These are phyloP conservation scores for Tragelaphus scriptus DNA, from an alignment of 2,113 vertebrate genomes.

Conservation along the genomic window DNA sequence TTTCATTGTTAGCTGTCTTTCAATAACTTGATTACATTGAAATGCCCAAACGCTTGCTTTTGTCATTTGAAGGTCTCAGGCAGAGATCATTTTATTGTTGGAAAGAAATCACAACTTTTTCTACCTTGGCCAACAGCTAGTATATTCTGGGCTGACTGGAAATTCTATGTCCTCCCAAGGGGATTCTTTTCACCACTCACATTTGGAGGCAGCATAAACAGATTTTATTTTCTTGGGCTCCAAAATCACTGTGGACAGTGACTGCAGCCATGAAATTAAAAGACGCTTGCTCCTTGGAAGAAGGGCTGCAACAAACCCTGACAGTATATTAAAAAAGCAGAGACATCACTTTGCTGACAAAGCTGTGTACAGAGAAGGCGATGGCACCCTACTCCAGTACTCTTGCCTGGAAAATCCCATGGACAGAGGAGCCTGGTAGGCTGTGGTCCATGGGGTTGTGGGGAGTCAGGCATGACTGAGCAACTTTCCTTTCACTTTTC, in stretches of 20 bases:
- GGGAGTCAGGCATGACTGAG: too few species aligned
- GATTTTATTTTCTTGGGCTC: not conserved
- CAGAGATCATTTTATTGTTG: not conserved
- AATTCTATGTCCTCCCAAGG: not conserved
- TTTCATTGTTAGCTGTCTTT: constrained; percentile 21
- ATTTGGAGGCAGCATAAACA: not conserved
- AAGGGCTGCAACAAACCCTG: not conserved
- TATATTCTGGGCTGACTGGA: not conserved
- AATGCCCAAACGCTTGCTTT: not conserved
- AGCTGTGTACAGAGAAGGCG: rapidly evolving
- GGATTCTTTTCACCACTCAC: not conserved
- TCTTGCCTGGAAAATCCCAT: too few species aligned
- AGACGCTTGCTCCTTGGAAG: not conserved
- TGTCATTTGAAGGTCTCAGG: not conserved
- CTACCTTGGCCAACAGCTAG: not conserved
- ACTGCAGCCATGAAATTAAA: not conserved
- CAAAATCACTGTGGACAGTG: not conserved
- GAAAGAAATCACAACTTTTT: not conserved
- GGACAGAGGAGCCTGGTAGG: too few species aligned
- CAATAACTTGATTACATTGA: not conserved
- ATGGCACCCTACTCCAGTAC: not conserved
- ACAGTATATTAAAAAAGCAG: not conserved
- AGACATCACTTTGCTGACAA: not conserved
- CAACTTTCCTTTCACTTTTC: too few species aligned
- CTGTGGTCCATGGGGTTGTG: too few species aligned